Conservation (phyloP, 2,888 invertebrate genomes). For the Steinernema carpocapsae region DNA sequence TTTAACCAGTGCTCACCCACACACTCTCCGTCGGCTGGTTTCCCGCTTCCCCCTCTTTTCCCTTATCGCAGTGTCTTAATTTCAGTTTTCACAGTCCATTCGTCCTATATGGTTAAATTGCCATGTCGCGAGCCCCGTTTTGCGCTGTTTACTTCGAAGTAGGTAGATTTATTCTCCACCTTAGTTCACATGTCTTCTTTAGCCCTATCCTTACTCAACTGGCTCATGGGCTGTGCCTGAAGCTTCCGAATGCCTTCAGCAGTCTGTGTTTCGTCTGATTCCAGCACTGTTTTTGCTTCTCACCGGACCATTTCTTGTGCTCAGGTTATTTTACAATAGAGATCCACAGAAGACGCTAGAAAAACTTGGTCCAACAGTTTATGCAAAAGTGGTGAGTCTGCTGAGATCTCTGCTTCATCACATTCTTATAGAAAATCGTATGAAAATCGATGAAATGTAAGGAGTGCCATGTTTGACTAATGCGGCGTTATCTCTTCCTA, state of each 20-base stretch:
- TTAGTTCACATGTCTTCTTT: not conserved
- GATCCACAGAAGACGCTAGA: too few relatives aligned
- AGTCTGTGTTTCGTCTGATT: not conserved
- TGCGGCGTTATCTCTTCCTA: too few relatives aligned
- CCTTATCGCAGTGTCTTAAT: too few relatives aligned
- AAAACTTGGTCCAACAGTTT: not conserved
- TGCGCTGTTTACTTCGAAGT: too few relatives aligned
- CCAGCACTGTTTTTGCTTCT: not conserved
- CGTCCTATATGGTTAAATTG: too few relatives aligned
- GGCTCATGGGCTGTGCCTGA: slow-evolving; percentile 13
- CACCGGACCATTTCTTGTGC: not conserved
- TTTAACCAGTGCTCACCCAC: too few relatives aligned
- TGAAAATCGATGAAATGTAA: not conserved
- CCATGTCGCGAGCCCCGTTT: too few relatives aligned
- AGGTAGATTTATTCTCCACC: too few relatives aligned
- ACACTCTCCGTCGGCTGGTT: too few relatives aligned
- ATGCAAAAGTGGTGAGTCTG: not conserved
- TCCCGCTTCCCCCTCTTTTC: too few relatives aligned
- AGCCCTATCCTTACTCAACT: not conserved
- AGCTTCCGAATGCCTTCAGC: slow-evolving; percentile 13
- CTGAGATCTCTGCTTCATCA: not conserved
- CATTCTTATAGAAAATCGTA: not conserved
- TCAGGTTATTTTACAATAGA: not conserved
- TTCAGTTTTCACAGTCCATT: too few relatives aligned
- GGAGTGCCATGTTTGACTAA: too few relatives aligned